Percentiles rank a stretch among this genome's conserved stretches.
phyloP scores from a whole-genome alignment of 35 echinoderm and acorn worm genomes.

The Heliocidaris erythrogramma region DNA sequence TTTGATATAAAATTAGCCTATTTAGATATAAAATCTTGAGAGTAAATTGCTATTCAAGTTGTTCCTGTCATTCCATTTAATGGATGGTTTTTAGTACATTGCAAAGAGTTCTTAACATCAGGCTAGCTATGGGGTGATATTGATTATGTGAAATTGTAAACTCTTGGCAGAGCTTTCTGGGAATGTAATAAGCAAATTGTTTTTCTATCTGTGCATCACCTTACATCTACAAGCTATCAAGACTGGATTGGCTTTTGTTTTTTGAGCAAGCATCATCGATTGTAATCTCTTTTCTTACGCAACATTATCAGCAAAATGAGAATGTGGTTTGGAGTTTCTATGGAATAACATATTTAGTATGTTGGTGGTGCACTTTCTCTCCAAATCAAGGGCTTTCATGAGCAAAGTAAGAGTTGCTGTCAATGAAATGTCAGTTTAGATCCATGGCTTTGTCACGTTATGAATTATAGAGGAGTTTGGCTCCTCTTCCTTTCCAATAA shows the following conservation, averaged over 20 bases:
- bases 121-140: background rate
- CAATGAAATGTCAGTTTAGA: background rate
- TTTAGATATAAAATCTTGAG: background rate
- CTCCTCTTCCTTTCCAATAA: background rate
- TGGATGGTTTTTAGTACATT: background rate
- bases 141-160: background rate
- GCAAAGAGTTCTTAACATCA: background rate
- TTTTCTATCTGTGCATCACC: background rate
- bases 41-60: background rate
- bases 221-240: background rate
- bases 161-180: background rate
- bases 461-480: background rate
- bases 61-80: background rate
- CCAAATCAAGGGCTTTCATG: background rate
- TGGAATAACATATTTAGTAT: background rate
- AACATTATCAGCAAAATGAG: background rate
- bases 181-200: constrained; percentile 18
- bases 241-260: background rate
- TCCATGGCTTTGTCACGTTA: background rate
- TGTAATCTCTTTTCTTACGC: background rate
- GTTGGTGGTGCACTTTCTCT: background rate
- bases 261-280: background rate
- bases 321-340: background rate
- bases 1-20: background rate
- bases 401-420: background rate